Conservation (phyloP, 2,888 invertebrate genomes). For the Pseudoips prasinana region DNA sequence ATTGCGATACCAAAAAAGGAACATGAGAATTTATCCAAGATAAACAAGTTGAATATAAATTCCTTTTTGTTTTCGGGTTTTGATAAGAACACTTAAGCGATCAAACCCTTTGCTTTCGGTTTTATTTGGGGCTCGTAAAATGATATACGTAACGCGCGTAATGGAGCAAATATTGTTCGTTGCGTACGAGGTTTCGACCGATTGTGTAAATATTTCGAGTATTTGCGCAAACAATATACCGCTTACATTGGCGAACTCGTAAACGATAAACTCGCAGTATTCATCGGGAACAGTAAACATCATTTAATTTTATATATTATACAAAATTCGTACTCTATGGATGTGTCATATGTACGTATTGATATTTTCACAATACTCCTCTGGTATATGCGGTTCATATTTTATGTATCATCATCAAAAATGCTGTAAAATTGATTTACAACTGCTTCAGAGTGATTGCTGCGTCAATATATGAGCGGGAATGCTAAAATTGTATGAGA, state of each 20-base stretch:
- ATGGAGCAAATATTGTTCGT: slow-evolving; percentile 28
- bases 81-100: slow-evolving; percentile 32
- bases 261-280: slow-evolving; percentile 34
- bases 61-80: slow-evolving; percentile 22
- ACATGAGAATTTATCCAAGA: slow-evolving; percentile 22
- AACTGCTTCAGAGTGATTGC: slow-evolving; percentile 53
- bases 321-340: no score
- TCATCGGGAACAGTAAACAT: slow-evolving; percentile 44
- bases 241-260: slow-evolving; percentile 26
- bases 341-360: no score
- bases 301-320: slow-evolving; percentile 41
- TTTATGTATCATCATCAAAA: slow-evolving; percentile 71
- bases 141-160: slow-evolving; percentile 17
- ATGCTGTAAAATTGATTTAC: slow-evolving; percentile 75
- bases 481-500: slow-evolving; percentile 61
- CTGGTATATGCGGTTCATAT: slow-evolving; percentile 37
- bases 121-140: slow-evolving; percentile 22
- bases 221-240: slow-evolving; percentile 20
- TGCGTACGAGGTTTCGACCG: slow-evolving; percentile 16
- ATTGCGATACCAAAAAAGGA: slow-evolving; percentile 25
- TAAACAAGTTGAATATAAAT: slow-evolving; percentile 20
- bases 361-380: slow-evolving; percentile 43
- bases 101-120: slow-evolving; percentile 23
- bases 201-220: slow-evolving; percentile 26
- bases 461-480: slow-evolving; percentile 52